Base-by-base conservation (phyloP, 1,140 invertebrate species). In the Leptestheria dahalacensis region DNA sequence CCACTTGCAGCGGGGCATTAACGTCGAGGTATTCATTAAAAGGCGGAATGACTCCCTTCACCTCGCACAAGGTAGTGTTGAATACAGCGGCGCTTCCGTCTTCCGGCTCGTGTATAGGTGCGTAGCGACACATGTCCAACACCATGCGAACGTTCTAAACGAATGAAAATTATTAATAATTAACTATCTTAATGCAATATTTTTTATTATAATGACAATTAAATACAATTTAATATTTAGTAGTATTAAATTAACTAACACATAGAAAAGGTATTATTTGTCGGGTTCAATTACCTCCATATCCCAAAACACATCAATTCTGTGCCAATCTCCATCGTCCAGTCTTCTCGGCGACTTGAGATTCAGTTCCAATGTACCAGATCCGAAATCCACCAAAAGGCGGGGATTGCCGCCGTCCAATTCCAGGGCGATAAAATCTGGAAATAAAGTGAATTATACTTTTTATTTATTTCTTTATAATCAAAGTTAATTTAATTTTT, bases 1-100 rank as follows among this genome's bases (percentile, higher is more conserved):
- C 93, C 50, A 98, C 78, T 76, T 97, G 92, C 24, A 97, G 74
- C 0, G 93, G 91, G 0, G 90, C 83, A 73, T 97, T 96, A 0
- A 97, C 91, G 74, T 98, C 97, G 2, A 98, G 75, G 68, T 93
- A 97, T 71, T 95, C 91, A 70, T 94, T 95, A 72, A 96, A 96
- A 1, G 91, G 90, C 12, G 90, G 90, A 63, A 97, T 90, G 0
- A 78, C 81, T 11, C 88, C 89, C 59, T 81, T 79, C 0, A 87
- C 88, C 73, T 96, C 89, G 72, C 94, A 98, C 11, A 81, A 82
- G 3, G 81, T 81, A 62, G 88, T 84, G 67, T 94, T 88, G 68
- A 93, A 91, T 65, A 87, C 80, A 18, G 73, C 70, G 1, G 88
- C 84, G 33, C 82, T 83, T 24, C 88, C 87, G 70, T 95, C 91